Base-by-base conservation (phyloP, 2,113 vertebrate genomes). In the Aegithalos caudatus region DNA sequence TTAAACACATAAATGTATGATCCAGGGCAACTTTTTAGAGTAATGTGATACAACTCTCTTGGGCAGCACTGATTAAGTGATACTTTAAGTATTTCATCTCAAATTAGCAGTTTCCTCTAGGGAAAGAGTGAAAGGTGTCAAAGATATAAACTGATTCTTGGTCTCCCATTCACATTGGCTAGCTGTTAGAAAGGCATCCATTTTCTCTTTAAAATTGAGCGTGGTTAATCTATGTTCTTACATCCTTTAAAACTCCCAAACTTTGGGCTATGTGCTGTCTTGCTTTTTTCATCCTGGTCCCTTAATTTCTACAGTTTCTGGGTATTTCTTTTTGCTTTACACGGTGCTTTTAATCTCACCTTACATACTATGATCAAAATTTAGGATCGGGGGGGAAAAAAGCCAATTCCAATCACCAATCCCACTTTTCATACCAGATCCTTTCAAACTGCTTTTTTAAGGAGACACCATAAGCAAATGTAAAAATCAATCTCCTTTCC, bases 321-420 rank as follows among this genome's bases (percentile, higher is more conserved):
- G 20, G 61, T 56, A 0, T 79, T 58, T 85, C 76, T 3, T 70
- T 85, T 81, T 37, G 22, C 23, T 35, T 71, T 72, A 56, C 28
- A 31, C 22, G 57, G 7, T 40, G 40, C 14, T n/a, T 38, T 70
- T 31, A 35, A 60, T 40, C 40, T 88, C 53, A 64, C n/a, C 11
- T 5, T 80, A 48, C 4, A 7, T 21, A 67, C 10, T 50, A 14
- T 28, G 53, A 61, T 18, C 12, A n/a, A 86, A 70, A 33, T 79
- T 51, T n/a, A 90, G 18, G 18, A 62, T 24, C 0, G 0, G 11
- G 25, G 4, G 3, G 1, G 2, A 12, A 18, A 28, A 65, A 51
- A 73, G 9, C 33, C 24, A 60, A 60, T 38, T 35, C 58, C 28
- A 85, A 91, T 79, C 37, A 78, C 7, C 17, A 69, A 21, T 40